Evolutionary conservation across 2,888 invertebrate species (phyloP), one percentile per base, ranked within the genome.

Genomic region (Sericinus montela): DNA sequence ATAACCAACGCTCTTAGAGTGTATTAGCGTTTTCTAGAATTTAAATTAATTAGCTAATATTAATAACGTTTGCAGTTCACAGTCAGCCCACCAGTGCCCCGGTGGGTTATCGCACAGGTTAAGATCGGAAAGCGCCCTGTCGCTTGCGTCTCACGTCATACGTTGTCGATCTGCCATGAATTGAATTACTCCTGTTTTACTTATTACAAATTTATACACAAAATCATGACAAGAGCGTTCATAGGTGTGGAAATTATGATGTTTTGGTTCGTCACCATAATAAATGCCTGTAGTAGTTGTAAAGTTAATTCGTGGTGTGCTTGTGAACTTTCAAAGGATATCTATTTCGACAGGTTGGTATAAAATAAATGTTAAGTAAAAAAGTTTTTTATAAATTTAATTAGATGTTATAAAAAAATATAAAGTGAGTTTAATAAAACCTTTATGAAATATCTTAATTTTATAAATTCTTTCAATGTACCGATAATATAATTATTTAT

Each of bases 51-150:
- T 7, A 8, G 25, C 25, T 1, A 25, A 8, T 8, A 7, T 5
- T 25, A 19, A 19, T 19, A 2, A 19, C 19, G 19, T 19, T 39
- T 34, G 38, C 44, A 49, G 43, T 32, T 46, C 35, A 16, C 38
- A 30, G 16, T 36, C 25, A 34, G 41, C 46, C 52, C 42, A 34
- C 28, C 35, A 48, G 53, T 45, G 52, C 40, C 45, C 55, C 51
- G 35, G 44, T 45, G 52, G 60, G 63, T 70, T 75, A 75, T 75
- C 73, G 50, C 36, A 28, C 43, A 56, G 70, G 65, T 72, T 75
- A 69, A 61, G 67, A 70, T 57, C 60, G 63, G 59, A 59, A 61
- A 59, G 53, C 54, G 58, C 44, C 54, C 57, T 57, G 60, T 54
- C 60, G 60, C 57, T 53, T 34, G 23, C 30, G 15, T 1, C 9